These are phyloP conservation scores for Cryptoprocta ferox DNA, from an alignment of 2,797 vertebrate species.

Conservation along the genomic window DNA sequence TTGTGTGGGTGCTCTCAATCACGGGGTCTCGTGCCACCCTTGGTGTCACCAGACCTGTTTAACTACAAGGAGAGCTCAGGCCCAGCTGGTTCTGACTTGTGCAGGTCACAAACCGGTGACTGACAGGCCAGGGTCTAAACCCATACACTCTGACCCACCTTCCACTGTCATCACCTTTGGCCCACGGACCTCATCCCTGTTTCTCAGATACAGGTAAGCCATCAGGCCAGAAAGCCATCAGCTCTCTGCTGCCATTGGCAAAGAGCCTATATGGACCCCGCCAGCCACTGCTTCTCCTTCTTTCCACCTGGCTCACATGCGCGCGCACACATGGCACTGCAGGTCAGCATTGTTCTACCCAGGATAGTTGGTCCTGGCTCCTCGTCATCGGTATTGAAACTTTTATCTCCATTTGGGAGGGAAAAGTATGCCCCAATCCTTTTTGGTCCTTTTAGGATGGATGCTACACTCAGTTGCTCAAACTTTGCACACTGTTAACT, in stretches of 20 bases:
- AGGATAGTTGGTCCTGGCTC: neutral
- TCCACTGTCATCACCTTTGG: neutral
- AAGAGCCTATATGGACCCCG: neutral
- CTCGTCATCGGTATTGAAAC: neutral
- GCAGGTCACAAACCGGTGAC: neutral
- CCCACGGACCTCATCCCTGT: neutral
- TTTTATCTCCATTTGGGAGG: neutral
- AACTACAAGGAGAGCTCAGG: neutral
- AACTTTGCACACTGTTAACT: neutral
- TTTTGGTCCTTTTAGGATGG: neutral
- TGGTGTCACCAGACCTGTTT: neutral
- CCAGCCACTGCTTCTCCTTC: neutral
- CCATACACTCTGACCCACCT: neutral
- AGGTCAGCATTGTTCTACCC: neutral
- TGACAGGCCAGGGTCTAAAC: neutral
- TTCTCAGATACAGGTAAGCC: neutral
- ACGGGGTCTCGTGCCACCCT: neutral
- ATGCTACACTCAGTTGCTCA: neutral
- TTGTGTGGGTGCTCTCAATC: neutral
- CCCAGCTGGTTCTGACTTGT: neutral
- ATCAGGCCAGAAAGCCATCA: neutral
- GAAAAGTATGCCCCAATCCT: neutral
- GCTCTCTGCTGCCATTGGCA: neutral
- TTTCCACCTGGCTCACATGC: neutral
- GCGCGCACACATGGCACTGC: neutral